Base-by-base conservation (phyloP, 2,888 invertebrate genomes). In the Geotrupes spiniger region DNA sequence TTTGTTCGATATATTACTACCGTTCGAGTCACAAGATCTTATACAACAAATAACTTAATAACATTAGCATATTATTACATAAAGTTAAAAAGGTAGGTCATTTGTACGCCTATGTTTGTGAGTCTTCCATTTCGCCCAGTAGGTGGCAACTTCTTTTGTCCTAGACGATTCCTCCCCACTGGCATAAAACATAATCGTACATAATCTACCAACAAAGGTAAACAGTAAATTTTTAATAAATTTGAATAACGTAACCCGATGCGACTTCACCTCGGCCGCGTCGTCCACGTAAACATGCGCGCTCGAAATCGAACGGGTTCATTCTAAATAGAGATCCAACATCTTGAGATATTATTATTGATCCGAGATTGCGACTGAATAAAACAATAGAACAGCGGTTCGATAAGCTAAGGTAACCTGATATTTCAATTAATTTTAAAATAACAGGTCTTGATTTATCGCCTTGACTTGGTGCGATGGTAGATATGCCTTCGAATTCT, bases 401-500 rank as follows among this genome's bases (percentile, higher is more conserved):
- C 59, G 64, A 62, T 64, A 62, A 63, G 62, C 57, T 51, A 55
- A 56, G 60, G 69, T 66, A 69, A 68, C 68, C 66, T 66, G 69
- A 69, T 69, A 68, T 69, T 68, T 70, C 69, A 69, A 70, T 70
- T 69, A 70, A 68, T 69, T 69, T 68, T 62, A 64, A 66, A 66
- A 65, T 64, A 67, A 66, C 66, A 63, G 65, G 57, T 57, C 61
- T 63, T 69, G 68, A 70, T 69, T 69, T 70, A 70, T 69, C 59
- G 62, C 65, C 62, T 64, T 62, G 62, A 56, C 63, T 66, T 63
- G 61, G 56, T 65, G 56, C 62, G 68, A 57, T 74, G 77, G 75
- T 70, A 76, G 73, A 68, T 74, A 63, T 33, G 11, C 37, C 28
- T 40, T 40, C 33, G 25, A 17, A 38, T 38, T 25, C 38, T 21